A percentile compares a stretch with the other conserved stretches of the same genome.
Conservation (phyloP, 23 tunicate species). For the Trididemnum clinides region DNA sequence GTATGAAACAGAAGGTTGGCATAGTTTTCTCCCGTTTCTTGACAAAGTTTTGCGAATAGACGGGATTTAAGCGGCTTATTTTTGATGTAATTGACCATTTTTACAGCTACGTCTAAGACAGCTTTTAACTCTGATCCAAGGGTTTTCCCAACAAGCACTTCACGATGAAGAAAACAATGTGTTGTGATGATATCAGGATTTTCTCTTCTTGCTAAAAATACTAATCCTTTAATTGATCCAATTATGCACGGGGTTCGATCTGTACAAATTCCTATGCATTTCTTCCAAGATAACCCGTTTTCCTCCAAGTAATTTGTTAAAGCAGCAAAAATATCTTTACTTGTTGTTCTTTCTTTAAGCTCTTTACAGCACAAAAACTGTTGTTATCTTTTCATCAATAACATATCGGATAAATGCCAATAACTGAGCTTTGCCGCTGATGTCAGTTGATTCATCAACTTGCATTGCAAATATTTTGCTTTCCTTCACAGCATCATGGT, state of each 20-base stretch:
- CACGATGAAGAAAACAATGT: background rate
- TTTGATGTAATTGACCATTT: too few species aligned
- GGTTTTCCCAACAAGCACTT: too few species aligned
- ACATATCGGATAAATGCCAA: conserved; percentile 20
- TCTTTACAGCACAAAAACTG: conserved; percentile 27
- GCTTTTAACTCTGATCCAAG: too few species aligned
- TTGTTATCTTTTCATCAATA: conserved; percentile 15
- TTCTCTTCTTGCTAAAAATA: conserved; percentile 7
- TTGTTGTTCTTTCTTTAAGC: conserved; percentile 25
- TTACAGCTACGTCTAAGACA: too few species aligned
- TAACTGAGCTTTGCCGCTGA: conserved; percentile 6
- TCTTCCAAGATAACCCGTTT: conserved; percentile 31
- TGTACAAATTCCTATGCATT: conserved; percentile 33
- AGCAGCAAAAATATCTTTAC: conserved; percentile 29
- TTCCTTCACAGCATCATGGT: background rate
- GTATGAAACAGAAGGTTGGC: too few species aligned
- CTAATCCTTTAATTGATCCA: conserved; percentile 35
- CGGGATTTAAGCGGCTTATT: too few species aligned
- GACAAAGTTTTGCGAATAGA: too few species aligned
- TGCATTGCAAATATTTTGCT: background rate
- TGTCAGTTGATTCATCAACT: conserved; percentile 30
- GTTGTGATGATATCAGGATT: background rate
- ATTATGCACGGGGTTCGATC: conserved; percentile 29
- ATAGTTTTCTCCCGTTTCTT: too few species aligned
- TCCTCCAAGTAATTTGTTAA: conserved; percentile 24